Evolutionary conservation across 2,888 invertebrate species (phyloP).

Genomic region (Anaspis maculata): DNA sequence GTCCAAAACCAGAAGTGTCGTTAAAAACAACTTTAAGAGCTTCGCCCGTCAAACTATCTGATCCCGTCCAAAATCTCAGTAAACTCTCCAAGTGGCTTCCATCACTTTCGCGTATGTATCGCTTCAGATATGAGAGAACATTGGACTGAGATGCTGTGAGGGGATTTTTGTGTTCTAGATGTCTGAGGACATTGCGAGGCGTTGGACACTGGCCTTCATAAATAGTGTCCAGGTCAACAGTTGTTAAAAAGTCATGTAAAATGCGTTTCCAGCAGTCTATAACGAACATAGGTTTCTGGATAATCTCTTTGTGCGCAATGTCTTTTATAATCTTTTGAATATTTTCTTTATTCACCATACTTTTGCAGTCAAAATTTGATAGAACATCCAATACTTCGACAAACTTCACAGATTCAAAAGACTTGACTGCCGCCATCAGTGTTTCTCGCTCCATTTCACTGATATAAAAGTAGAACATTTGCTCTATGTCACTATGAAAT

Average conservation of each 20-base stretch:
- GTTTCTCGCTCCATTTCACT: background rate
- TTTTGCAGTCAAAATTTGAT: conserved; percentile 6
- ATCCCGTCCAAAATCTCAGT: background rate
- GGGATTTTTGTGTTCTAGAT: too few species aligned
- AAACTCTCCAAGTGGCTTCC: background rate
- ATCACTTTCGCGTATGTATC: too few species aligned
- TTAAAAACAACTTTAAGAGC: background rate
- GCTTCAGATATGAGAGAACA: too few species aligned
- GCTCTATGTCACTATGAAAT: background rate
- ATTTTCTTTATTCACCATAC: conserved; percentile 6
- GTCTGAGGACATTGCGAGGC: too few species aligned
- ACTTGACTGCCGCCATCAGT: background rate
- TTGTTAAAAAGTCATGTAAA: background rate
- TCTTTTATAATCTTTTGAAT: conserved; percentile 5
- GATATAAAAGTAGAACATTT: background rate
- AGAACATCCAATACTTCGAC: conserved; percentile 4
- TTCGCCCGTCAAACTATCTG: background rate
- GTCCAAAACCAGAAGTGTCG: background rate
- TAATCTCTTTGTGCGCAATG: conserved; percentile 7
- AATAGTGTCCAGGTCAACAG: too few species aligned
- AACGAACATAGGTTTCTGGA: conserved; percentile 10
- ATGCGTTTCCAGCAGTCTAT: conserved; percentile 2
- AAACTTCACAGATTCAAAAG: conserved; percentile 1
- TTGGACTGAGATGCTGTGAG: too few species aligned
- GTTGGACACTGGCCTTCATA: too few species aligned